Conservation (phyloP, 2,888 invertebrate species). For the Chrysolina haemoptera region DNA sequence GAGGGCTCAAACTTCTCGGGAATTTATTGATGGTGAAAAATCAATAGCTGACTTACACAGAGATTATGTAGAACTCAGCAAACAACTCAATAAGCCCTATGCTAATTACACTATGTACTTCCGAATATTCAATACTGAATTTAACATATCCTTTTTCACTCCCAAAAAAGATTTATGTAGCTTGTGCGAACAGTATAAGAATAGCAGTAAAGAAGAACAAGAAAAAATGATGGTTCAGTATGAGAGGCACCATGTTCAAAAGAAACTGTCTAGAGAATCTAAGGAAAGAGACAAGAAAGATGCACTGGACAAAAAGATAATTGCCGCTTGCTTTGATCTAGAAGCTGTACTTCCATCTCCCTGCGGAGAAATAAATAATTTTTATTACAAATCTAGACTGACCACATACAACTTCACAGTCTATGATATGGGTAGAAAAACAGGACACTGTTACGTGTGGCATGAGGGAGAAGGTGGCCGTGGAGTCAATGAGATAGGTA, state of each 20-base stretch:
- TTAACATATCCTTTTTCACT: constrained; percentile 47
- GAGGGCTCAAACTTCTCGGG: constrained; percentile 24
- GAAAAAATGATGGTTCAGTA: constrained; percentile 31
- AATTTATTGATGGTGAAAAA: constrained; percentile 55
- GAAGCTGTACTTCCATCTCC: constrained; percentile 53
- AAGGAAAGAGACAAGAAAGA: constrained; percentile 49
- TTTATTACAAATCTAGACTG: constrained; percentile 54
- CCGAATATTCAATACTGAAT: constrained; percentile 47
- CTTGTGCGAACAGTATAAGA: constrained; percentile 39
- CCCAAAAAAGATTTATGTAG: constrained; percentile 51
- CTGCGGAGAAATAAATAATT: constrained; percentile 49
- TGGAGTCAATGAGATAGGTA: constrained; percentile 61
- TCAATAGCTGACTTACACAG: constrained; percentile 51
- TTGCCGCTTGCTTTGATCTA: constrained; percentile 49
- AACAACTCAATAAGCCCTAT: constrained; percentile 37
- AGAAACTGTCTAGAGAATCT: constrained; percentile 47
- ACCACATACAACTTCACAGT: constrained; percentile 53
- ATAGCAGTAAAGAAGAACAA: not conserved
- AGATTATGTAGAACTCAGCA: constrained; percentile 49
- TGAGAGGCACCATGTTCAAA: constrained; percentile 48
- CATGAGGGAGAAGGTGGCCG: constrained; percentile 59
- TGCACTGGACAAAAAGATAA: constrained; percentile 33
- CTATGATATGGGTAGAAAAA: constrained; percentile 32
- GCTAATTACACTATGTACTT: constrained; percentile 43
- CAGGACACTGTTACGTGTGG: constrained; percentile 60